These are phyloP conservation scores for Paradoxurus hermaphroditus DNA, from an alignment of 2,113 vertebrate species.

Conservation along the genomic window DNA sequence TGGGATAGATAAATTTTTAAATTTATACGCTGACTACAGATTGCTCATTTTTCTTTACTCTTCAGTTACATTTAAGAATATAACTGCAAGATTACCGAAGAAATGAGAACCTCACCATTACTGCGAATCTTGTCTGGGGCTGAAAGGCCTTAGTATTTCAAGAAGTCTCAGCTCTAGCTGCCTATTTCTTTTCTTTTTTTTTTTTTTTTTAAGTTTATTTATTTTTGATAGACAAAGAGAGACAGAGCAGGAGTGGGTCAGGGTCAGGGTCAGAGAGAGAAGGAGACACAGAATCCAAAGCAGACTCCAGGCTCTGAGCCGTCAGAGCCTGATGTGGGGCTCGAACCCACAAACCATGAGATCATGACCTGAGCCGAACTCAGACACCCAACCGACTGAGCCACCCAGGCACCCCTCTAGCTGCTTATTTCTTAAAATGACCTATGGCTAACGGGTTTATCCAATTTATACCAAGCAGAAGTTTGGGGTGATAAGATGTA, in stretches of 20 bases:
- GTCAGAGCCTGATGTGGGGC: too few species aligned
- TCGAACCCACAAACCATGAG: too few species aligned
- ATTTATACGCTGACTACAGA: neutral
- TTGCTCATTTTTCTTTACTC: neutral
- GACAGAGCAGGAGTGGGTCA: too few species aligned
- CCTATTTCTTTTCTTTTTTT: neutral
- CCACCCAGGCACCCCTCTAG: neutral
- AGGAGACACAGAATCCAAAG: too few species aligned
- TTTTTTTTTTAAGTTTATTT: too few species aligned
- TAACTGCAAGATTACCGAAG: neutral
- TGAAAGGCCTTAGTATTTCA: neutral
- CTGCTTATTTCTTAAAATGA: slow-evolving; percentile 34
- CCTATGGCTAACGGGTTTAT: neutral
- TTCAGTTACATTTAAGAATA: neutral
- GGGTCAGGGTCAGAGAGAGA: too few species aligned
- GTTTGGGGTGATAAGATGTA: neutral
- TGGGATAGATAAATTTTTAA: neutral
- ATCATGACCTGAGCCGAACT: too few species aligned
- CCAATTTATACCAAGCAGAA: neutral
- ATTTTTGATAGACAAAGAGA: too few species aligned
- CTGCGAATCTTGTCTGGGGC: neutral
- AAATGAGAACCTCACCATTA: slow-evolving; percentile 5
- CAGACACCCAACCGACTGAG: too few species aligned
- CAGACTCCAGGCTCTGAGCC: too few species aligned
- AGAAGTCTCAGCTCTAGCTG: neutral